Evolutionary conservation across 2,888 invertebrate species (phyloP).

Genomic region (Epinotia brunnichana): DNA sequence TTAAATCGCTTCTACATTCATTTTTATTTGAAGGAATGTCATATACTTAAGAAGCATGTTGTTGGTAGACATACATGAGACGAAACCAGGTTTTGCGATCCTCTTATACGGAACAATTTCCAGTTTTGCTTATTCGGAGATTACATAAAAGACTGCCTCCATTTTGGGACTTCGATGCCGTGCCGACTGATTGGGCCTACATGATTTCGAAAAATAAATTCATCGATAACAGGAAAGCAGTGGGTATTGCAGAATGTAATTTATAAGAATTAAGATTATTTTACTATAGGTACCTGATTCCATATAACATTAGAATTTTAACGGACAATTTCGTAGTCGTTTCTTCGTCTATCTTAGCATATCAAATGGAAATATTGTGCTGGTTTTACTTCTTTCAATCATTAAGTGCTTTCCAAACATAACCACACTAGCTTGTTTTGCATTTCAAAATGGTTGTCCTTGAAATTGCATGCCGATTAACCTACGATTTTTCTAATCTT

Average conservation of each 20-base stretch:
- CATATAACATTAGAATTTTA: too few species aligned
- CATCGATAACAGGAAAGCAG: constrained; percentile 3
- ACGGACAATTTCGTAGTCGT: too few species aligned
- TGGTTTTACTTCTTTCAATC: too few species aligned
- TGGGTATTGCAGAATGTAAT: neutral
- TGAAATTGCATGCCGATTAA: too few species aligned
- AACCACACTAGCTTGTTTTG: too few species aligned
- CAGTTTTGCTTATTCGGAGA: constrained; percentile 25
- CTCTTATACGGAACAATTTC: constrained; percentile 28
- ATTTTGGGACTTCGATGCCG: constrained; percentile 23
- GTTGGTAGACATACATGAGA: neutral
- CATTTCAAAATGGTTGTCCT: too few species aligned
- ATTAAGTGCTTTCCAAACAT: too few species aligned
- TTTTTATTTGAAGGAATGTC: neutral
- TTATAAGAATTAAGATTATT: neutral
- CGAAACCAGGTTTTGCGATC: constrained; percentile 29
- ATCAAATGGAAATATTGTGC: too few species aligned
- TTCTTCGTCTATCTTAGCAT: too few species aligned
- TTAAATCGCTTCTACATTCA: neutral
- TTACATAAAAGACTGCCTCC: constrained; percentile 37
- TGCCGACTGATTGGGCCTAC: neutral
- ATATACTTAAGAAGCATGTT: constrained; percentile 2
- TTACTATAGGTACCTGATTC: too few species aligned
- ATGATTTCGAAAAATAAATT: constrained; percentile 25
- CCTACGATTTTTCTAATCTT: too few species aligned